A percentile compares a stretch with the other conserved stretches of the same genome.
These are phyloP conservation scores for Leptothorax acervorum DNA, from an alignment of 2,888 invertebrate genomes.

Conservation along the genomic window DNA sequence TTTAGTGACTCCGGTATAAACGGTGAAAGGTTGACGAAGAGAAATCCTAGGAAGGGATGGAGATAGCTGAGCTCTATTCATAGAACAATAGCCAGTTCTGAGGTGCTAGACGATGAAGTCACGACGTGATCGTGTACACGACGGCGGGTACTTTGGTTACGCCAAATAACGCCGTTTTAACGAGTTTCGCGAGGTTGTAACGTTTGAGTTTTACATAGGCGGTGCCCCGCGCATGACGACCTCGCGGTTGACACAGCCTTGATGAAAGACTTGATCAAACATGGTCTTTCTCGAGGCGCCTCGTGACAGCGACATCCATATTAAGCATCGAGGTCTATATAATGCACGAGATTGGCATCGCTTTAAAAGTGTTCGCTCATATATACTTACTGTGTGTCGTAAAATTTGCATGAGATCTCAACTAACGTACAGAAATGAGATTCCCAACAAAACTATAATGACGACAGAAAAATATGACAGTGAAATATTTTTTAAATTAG, in stretches of 20 bases:
- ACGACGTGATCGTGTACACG: constrained; percentile 72
- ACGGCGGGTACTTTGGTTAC: constrained; percentile 65
- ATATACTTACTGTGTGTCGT: neutral
- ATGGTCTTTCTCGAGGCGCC: constrained; percentile 42
- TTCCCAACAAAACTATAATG: neutral
- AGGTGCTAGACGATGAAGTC: constrained; percentile 80
- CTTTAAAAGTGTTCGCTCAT: neutral
- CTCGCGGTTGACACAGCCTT: constrained; percentile 58
- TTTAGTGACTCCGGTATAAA: constrained; percentile 5
- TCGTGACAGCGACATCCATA: constrained; percentile 54
- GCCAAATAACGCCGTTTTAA: constrained; percentile 70
- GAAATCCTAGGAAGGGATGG: constrained; percentile 43
- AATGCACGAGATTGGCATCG: constrained; percentile 41
- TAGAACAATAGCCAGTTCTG: constrained; percentile 76
- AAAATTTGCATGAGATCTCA: constrained; percentile 29
- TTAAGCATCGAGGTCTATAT: constrained; percentile 44
- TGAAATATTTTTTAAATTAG: neutral
- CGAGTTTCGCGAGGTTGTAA: constrained; percentile 49
- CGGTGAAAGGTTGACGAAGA: constrained; percentile 65
- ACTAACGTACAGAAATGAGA: neutral
- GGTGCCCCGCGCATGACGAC: constrained; percentile 50
- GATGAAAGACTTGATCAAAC: constrained; percentile 59
- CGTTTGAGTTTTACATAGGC: constrained; percentile 44
- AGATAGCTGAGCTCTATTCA: constrained; percentile 67
- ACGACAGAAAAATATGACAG: neutral